Percentiles rank a stretch among this genome's conserved stretches.
Conservation (phyloP, 2,113 vertebrate species). For the Ciconia maguari region DNA sequence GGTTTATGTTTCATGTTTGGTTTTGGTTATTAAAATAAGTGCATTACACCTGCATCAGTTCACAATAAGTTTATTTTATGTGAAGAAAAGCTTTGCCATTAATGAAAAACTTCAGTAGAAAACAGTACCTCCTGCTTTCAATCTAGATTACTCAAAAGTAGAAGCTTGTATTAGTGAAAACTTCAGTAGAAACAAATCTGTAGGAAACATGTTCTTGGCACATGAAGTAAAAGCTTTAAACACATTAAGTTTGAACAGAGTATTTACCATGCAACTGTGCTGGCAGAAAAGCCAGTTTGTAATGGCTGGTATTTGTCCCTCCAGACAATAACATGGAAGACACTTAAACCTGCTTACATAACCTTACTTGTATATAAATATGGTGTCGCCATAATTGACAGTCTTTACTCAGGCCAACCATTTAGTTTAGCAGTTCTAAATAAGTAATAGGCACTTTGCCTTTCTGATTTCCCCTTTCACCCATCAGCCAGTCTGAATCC, state of each 20-base stretch:
- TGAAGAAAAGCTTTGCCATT: slow-evolving; percentile 76
- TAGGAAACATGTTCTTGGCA: slow-evolving; percentile 78
- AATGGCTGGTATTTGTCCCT: slow-evolving; percentile 70
- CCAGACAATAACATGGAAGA: slow-evolving; percentile 78
- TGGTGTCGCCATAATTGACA: slow-evolving; percentile 63
- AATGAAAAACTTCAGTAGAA: slow-evolving; percentile 82
- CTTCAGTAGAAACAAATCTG: slow-evolving; percentile 82
- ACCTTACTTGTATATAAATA: slow-evolving; percentile 87
- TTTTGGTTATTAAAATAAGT: slow-evolving; percentile 68
- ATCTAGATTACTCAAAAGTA: slow-evolving; percentile 76
- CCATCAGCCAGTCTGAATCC: slow-evolving; percentile 99
- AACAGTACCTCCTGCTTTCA: slow-evolving; percentile 76
- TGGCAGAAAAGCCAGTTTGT: slow-evolving; percentile 73
- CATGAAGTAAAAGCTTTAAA: slow-evolving; percentile 76
- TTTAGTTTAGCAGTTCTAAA: slow-evolving; percentile 95
- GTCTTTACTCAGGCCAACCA: slow-evolving; percentile 61
- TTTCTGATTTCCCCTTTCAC: slow-evolving; percentile 94
- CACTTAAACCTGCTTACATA: slow-evolving; percentile 77
- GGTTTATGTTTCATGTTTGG: not conserved
- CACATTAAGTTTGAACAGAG: slow-evolving; percentile 67
- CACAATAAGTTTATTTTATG: slow-evolving; percentile 80
- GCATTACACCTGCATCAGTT: slow-evolving; percentile 56
- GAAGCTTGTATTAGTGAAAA: slow-evolving; percentile 80
- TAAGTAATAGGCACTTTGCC: slow-evolving; percentile 99
- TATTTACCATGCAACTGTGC: slow-evolving; percentile 76